Percentiles rank a stretch among this genome's conserved stretches.
Evolutionary conservation across 2,113 vertebrate species (phyloP).

Genomic region (Bos indicus): DNA sequence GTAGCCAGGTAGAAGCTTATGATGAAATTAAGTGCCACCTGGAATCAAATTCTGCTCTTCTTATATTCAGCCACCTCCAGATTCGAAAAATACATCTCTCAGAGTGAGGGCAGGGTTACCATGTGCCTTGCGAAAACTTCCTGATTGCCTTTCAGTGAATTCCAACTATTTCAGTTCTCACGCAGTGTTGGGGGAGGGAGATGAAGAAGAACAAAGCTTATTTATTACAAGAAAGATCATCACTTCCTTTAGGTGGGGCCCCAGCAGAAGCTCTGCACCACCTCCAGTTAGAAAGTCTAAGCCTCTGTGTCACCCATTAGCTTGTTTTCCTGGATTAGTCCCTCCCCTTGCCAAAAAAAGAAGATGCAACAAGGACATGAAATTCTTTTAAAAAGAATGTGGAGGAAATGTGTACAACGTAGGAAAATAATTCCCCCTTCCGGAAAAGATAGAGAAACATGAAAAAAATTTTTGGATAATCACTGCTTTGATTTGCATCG

Average conservation of each 20-base stretch:
- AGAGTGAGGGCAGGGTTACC: neutral
- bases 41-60: neutral
- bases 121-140: neutral
- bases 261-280: neutral
- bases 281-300: neutral
- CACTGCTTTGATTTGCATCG: neutral
- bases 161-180: neutral
- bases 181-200: accelerated
- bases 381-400: neutral
- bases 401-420: neutral
- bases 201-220: neutral
- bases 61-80: neutral
- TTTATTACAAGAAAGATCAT: neutral
- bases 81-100: neutral
- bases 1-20: neutral
- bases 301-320: neutral
- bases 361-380: neutral
- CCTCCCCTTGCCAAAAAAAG: neutral
- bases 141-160: neutral
- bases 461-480: neutral
- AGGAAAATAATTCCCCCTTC: neutral
- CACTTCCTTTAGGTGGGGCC: neutral
- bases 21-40: neutral
- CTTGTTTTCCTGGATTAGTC: neutral
- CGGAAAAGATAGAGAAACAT: neutral